These are phyloP conservation scores for Morinoia aosen DNA, from an alignment of 2,888 invertebrate genomes.

Conservation along the genomic window DNA sequence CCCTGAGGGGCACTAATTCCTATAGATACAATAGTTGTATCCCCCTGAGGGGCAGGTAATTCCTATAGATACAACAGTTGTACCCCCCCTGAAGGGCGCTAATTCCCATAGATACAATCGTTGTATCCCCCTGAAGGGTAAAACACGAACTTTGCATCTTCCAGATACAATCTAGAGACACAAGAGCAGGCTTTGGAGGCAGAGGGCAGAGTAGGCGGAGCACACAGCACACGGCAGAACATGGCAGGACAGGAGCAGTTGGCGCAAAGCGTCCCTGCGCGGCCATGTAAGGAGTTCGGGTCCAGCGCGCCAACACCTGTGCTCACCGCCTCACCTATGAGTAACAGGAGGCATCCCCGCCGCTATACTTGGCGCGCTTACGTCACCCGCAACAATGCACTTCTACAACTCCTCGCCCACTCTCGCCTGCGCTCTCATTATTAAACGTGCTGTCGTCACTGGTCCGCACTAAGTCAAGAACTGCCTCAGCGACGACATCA, in stretches of 20 bases:
- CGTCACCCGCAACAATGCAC: conserved; percentile 25
- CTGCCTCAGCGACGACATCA: not conserved
- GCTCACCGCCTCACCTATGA: not conserved
- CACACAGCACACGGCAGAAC: not conserved
- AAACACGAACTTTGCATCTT: not conserved
- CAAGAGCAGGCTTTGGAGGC: not conserved
- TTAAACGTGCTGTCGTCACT: not conserved
- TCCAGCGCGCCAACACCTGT: conserved; percentile 21
- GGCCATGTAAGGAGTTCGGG: conserved; percentile 16
- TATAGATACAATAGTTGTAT: too few species aligned
- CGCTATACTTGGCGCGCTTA: conserved; percentile 23
- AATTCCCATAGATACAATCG: too few species aligned
- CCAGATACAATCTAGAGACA: not conserved
- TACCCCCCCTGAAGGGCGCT: too few species aligned
- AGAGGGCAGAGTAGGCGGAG: not conserved
- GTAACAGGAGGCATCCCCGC: conserved; percentile 21
- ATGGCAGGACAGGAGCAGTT: conserved; percentile 14
- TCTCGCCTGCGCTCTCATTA: not conserved
- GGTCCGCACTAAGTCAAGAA: not conserved
- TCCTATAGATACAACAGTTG: too few species aligned
- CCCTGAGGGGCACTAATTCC: too few species aligned
- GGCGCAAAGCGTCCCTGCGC: not conserved
- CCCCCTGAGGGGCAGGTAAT: too few species aligned
- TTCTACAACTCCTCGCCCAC: not conserved
- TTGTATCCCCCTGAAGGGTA: too few species aligned